A percentile compares a stretch with the other conserved stretches of the same genome.
Evolutionary conservation across 2,888 invertebrate species (phyloP).

Genomic region (Patella pellucida): DNA sequence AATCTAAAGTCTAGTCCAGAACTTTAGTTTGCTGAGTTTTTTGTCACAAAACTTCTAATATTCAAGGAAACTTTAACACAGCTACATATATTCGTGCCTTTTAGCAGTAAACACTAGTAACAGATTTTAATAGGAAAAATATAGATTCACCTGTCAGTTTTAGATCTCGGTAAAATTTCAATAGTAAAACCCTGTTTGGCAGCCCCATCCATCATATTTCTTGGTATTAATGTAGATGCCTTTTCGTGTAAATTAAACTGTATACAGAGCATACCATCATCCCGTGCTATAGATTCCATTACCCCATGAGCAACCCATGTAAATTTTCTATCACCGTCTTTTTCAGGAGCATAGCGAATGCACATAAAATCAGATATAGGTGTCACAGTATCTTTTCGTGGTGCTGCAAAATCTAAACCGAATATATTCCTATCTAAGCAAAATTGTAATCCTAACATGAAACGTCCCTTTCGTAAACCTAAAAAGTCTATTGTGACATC

Average conservation of each 20-base stretch:
- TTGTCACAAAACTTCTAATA: no score
- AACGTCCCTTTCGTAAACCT: slow-evolving; percentile 33
- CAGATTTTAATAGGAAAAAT: no score
- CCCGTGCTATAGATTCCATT: slow-evolving; percentile 3
- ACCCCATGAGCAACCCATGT: slow-evolving; percentile 32
- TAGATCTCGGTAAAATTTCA: background rate
- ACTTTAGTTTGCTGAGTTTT: no score
- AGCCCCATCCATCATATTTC: background rate
- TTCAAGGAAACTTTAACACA: no score
- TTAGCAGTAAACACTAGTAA: no score
- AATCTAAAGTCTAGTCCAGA: no score
- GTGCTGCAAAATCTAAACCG: slow-evolving; percentile 33
- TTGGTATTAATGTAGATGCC: background rate
- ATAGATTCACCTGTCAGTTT: background rate
- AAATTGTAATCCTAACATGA: slow-evolving; percentile 34
- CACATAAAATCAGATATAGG: slow-evolving; percentile 31
- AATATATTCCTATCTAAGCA: slow-evolving; percentile 46
- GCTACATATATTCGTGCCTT: no score
- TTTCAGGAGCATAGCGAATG: background rate
- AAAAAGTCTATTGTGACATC: slow-evolving; percentile 40
- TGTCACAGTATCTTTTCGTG: slow-evolving; percentile 28
- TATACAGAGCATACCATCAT: background rate
- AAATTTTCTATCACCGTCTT: background rate
- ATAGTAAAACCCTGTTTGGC: background rate
- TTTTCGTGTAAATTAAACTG: no score